Evolutionary conservation across 2,113 vertebrate species (phyloP).

Genomic region (Stigmatopora argus): DNA sequence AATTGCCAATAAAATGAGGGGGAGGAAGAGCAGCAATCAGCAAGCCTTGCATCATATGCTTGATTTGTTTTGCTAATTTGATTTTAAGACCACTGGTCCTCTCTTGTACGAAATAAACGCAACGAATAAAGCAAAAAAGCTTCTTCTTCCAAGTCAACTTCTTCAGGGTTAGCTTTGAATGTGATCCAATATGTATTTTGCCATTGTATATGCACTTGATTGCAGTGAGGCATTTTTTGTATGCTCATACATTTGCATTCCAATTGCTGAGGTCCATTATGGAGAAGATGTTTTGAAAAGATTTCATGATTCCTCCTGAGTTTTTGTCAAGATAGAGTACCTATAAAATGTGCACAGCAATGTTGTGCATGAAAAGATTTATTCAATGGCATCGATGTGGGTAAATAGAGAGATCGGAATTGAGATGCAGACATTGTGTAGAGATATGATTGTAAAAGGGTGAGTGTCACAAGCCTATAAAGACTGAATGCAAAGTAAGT

Average conservation of each 20-base stretch:
- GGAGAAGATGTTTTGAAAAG: conserved; percentile 28
- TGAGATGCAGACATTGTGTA: conserved; percentile 10
- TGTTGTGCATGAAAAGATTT: conserved; percentile 9
- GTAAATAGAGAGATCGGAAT: not conserved
- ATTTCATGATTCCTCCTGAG: conserved; percentile 7
- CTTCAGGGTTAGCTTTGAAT: conserved; percentile 15
- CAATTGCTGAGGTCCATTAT: conserved; percentile 10
- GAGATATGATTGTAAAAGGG: conserved; percentile 1
- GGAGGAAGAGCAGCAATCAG: conserved; percentile 51
- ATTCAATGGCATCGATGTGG: conserved; percentile 11
- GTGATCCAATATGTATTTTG: conserved; percentile 40
- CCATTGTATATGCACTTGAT: not conserved
- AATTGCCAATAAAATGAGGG: conserved; percentile 63
- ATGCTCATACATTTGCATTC: conserved; percentile 33
- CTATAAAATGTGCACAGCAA: not conserved
- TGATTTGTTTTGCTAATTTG: conserved; percentile 78
- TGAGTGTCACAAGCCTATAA: conserved; percentile 26
- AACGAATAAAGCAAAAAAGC: conserved; percentile 45
- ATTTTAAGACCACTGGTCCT: conserved; percentile 68
- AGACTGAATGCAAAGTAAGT: not conserved
- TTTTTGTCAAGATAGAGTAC: conserved; percentile 16
- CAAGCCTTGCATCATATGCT: conserved; percentile 70
- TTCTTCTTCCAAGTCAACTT: conserved; percentile 24
- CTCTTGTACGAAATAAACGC: conserved; percentile 46
- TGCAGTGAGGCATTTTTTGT: conserved; percentile 30